Percentiles rank a stretch among this genome's conserved stretches.
Conservation (phyloP, 2,797 vertebrate genomes). For the Lepus townsendii region DNA sequence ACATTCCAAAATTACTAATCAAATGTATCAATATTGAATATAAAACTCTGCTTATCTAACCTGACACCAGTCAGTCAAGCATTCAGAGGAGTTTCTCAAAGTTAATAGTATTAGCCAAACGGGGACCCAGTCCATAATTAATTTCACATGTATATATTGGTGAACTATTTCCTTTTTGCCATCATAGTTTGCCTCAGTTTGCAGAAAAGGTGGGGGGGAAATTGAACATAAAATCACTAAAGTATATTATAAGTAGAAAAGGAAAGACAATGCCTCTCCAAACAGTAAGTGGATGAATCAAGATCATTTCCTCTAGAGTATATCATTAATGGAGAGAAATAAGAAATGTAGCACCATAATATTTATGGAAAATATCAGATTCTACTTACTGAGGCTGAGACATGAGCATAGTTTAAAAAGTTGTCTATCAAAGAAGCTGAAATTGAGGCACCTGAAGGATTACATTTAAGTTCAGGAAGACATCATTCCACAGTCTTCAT, state of each 20-base stretch:
- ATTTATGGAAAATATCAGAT: constrained; percentile 13
- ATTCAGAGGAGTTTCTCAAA: constrained; percentile 6
- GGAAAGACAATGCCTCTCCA: neutral
- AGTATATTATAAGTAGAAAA: neutral
- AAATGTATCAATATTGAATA: constrained; percentile 26
- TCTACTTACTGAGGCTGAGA: neutral
- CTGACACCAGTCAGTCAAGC: neutral
- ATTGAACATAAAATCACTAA: neutral
- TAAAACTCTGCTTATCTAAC: constrained; percentile 42
- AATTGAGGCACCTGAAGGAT: neutral
- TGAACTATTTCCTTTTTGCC: constrained; percentile 2
- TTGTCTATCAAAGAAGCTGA: neutral
- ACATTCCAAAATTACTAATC: neutral
- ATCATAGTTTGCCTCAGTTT: neutral
- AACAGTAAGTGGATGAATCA: neutral
- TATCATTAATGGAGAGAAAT: neutral
- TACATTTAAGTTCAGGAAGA: constrained; percentile 46
- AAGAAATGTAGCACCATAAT: neutral
- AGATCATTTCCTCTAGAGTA: neutral
- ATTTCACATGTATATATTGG: neutral
- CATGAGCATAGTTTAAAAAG: neutral
- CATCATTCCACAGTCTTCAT: neutral
- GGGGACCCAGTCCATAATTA: neutral
- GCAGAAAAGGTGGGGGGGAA: neutral
- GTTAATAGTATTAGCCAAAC: neutral